A percentile compares a stretch with the other conserved stretches of the same genome.
Evolutionary conservation across 2,797 vertebrate species (phyloP).

Genomic region (Macrochelys suwanniensis): DNA sequence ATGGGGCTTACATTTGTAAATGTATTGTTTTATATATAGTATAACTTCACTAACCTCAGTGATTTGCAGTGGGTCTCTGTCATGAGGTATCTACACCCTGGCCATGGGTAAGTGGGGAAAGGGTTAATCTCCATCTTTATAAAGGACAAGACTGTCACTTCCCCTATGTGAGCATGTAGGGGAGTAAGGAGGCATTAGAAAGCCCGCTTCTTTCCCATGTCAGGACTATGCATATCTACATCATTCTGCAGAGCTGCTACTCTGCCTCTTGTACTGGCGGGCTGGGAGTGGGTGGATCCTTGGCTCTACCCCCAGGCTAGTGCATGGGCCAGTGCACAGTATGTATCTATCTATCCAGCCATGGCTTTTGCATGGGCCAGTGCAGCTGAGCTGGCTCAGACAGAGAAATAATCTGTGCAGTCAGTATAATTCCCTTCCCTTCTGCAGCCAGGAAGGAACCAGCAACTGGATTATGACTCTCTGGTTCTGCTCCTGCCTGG

Average conservation of each 20-base stretch:
- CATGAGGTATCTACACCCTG: background rate
- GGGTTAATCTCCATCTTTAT: background rate
- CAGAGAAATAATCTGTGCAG: background rate
- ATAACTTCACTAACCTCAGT: background rate
- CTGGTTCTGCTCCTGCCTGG: background rate
- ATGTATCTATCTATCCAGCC: background rate
- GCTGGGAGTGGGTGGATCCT: background rate
- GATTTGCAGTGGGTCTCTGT: background rate
- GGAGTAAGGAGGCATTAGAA: background rate
- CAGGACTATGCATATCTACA: background rate
- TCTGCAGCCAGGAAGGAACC: background rate
- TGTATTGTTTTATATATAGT: background rate
- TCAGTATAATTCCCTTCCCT: background rate
- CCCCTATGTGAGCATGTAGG: background rate
- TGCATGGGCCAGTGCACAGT: background rate
- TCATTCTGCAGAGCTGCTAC: background rate
- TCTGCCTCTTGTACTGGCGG: background rate
- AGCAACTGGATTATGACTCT: background rate
- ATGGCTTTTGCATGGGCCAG: background rate
- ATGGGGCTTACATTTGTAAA: background rate
- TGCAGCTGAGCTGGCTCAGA: background rate
- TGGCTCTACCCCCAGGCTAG: background rate
- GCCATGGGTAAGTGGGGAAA: background rate
- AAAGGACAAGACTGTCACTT: background rate
- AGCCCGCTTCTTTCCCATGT: background rate